Evolutionary conservation across 2,113 vertebrate genomes (phyloP).

Genomic region (Solea solea): DNA sequence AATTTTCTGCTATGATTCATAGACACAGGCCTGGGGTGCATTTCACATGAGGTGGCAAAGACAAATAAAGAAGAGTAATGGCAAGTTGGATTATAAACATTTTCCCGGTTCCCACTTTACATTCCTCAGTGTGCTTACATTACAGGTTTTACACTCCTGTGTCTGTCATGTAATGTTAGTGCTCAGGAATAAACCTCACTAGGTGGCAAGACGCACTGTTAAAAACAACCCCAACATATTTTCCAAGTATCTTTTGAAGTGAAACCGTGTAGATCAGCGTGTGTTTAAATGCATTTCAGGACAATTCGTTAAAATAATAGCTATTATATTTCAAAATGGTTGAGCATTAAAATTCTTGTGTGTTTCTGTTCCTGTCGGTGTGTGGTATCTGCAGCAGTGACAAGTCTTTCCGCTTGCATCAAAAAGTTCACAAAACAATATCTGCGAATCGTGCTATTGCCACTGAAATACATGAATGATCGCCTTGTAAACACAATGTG

Average conservation of each 20-base stretch:
- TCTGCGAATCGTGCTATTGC: slow-evolving; percentile 8
- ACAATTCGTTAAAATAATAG: neutral
- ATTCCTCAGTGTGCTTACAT: slow-evolving; percentile 11
- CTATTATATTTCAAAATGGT: neutral
- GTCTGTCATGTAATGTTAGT: slow-evolving; percentile 5
- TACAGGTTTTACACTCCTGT: slow-evolving; percentile 23
- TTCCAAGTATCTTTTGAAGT: neutral
- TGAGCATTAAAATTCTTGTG: neutral
- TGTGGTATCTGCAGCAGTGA: neutral
- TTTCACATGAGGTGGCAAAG: slow-evolving; percentile 1
- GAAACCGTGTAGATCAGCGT: too few species aligned
- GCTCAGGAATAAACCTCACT: slow-evolving; percentile 3
- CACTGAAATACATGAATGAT: slow-evolving; percentile 9
- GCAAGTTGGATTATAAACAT: slow-evolving; percentile 6
- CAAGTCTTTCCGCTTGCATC: slow-evolving; percentile 12
- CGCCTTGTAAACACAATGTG: slow-evolving; percentile 33
- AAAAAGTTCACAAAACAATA: slow-evolving; percentile 31
- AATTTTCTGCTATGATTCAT: neutral
- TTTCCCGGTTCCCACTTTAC: slow-evolving; percentile 11
- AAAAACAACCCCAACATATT: neutral
- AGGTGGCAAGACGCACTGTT: neutral
- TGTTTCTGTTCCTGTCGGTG: neutral
- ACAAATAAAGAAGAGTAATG: neutral
- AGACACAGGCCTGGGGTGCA: neutral
- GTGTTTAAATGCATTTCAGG: too few species aligned